Conservation (phyloP, 2,888 invertebrate genomes). For the Thumatha senex region DNA sequence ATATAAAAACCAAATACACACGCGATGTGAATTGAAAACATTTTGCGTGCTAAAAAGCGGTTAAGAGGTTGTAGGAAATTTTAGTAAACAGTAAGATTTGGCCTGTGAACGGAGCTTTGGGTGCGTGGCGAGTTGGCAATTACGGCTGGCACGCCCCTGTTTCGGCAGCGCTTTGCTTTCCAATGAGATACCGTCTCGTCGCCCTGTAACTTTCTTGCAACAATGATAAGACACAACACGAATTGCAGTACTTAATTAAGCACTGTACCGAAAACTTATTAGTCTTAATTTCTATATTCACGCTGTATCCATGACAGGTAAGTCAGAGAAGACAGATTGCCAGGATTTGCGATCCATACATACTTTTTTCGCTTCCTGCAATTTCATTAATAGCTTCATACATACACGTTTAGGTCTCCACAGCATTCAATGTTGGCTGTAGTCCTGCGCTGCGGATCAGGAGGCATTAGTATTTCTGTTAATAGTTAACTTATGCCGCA, state of each 20-base stretch:
- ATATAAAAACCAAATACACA: conserved; percentile 66
- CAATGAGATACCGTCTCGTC: conserved; percentile 64
- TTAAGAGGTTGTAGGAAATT: conserved; percentile 66
- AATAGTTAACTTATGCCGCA: conserved; percentile 4
- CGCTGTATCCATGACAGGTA: no score
- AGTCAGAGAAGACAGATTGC: no score
- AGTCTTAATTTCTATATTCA: conserved; percentile 49
- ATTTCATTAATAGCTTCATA: no score
- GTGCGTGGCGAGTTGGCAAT: conserved; percentile 70
- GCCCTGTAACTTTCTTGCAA: conserved; percentile 50
- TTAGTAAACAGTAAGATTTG: conserved; percentile 68
- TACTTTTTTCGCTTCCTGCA: no score
- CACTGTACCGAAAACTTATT: conserved; percentile 42
- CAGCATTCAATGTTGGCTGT: no score
- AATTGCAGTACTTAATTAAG: conserved; percentile 73
- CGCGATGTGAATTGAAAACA: conserved; percentile 61
- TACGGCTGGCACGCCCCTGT: conserved; percentile 64
- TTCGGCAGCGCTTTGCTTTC: conserved; percentile 61
- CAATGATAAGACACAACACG: conserved; percentile 46
- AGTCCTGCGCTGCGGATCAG: no score
- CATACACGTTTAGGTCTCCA: no score
- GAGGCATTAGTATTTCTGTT: no score
- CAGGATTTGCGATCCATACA: no score
- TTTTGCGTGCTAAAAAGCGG: conserved; percentile 75
- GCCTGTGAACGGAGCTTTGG: conserved; percentile 46